Evolutionary conservation across 2,888 invertebrate genomes (phyloP).

Genomic region (Phlogophora meticulosa): DNA sequence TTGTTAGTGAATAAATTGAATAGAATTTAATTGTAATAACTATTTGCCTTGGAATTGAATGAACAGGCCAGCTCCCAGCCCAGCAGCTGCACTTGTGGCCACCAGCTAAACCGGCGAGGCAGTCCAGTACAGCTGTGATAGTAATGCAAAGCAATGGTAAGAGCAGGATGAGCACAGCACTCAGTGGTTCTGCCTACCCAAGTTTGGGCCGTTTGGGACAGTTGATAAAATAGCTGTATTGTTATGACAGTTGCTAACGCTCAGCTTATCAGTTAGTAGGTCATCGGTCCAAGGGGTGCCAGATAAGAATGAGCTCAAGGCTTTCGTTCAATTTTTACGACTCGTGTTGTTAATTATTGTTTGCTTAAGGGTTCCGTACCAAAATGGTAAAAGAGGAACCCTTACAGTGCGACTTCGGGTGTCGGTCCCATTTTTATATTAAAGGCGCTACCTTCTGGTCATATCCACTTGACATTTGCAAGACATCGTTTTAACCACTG

Average conservation of each 20-base stretch:
- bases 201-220: not conserved
- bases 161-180: not conserved
- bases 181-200: not conserved
- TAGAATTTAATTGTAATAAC: too few species aligned
- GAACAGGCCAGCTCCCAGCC: too few species aligned
- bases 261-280: conserved; percentile 41
- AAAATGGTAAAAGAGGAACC: too few species aligned
- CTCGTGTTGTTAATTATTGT: not conserved
- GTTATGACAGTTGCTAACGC: conserved; percentile 26
- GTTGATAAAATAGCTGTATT: conserved; percentile 22
- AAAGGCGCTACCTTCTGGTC: too few species aligned
- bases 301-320: conserved; percentile 45
- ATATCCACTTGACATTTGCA: too few species aligned
- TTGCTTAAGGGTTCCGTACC: too few species aligned
- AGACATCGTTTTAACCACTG: too few species aligned
- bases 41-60: not conserved
- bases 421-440: too few species aligned
- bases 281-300: conserved; percentile 47
- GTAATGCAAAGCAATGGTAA: not conserved
- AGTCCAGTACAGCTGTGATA: not conserved
- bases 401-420: too few species aligned
- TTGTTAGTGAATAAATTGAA: too few species aligned
- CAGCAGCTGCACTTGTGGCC: too few species aligned
- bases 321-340: conserved; percentile 4
- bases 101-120: too few species aligned